A percentile compares a stretch with the other conserved stretches of the same genome.
Evolutionary conservation across 2,888 invertebrate genomes (phyloP).

Genomic region (Polylopha cassiicola): DNA sequence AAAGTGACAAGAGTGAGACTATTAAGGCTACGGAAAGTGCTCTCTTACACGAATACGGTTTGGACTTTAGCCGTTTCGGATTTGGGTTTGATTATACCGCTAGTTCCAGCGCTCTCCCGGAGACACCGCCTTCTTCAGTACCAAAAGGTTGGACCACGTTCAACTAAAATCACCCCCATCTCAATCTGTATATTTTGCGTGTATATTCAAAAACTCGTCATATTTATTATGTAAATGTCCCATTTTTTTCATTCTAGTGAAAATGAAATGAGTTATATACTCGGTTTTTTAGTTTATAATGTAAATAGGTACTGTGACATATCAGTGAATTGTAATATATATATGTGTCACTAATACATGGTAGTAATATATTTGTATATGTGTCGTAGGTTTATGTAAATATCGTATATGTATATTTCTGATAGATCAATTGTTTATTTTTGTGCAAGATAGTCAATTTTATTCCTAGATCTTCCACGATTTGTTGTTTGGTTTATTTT

Average conservation of each 20-base stretch:
- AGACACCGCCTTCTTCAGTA: constrained; percentile 42
- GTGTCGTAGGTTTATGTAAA: constrained; percentile 26
- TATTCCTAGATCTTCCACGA: constrained; percentile 18
- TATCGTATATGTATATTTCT: constrained; percentile 14
- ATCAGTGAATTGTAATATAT: constrained; percentile 21
- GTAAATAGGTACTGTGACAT: constrained; percentile 19
- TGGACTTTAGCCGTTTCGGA: constrained; percentile 78
- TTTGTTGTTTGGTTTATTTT: constrained; percentile 11
- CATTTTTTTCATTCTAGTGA: constrained; percentile 10
- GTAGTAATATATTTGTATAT: constrained; percentile 34
- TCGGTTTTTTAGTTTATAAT: constrained; percentile 12
- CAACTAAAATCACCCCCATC: constrained; percentile 40
- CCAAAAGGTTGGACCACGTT: constrained; percentile 70
- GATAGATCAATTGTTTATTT: constrained; percentile 17
- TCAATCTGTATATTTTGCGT: constrained; percentile 14
- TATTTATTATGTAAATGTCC: constrained; percentile 21
- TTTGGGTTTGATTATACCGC: constrained; percentile 62
- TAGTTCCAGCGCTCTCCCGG: constrained; percentile 25
- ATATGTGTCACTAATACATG: constrained; percentile 12
- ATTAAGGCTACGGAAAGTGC: constrained; percentile 77
- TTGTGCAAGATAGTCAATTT: constrained; percentile 20
- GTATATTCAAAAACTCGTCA: constrained; percentile 25
- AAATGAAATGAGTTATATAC: constrained; percentile 4
- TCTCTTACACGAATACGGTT: constrained; percentile 84
- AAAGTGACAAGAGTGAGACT: constrained; percentile 51